Percentiles rank a stretch among this genome's conserved stretches.
Conservation (phyloP, 2,797 vertebrate genomes). For the Leptodactylus fallax region DNA sequence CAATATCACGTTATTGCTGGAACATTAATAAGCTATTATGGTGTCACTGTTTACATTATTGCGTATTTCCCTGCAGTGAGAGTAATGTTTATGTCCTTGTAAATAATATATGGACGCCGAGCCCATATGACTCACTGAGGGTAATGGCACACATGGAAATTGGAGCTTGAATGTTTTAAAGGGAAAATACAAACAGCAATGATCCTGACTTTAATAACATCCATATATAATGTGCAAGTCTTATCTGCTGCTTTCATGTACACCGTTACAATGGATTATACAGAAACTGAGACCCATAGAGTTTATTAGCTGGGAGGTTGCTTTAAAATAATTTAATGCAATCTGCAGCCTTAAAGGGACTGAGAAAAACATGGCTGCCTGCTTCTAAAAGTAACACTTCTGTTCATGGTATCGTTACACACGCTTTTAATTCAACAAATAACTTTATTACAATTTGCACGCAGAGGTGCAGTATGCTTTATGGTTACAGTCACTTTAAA, state of each 20-base stretch:
- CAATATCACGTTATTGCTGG: conserved; percentile 52
- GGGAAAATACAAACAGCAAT: conserved; percentile 1
- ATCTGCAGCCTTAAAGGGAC: not conserved
- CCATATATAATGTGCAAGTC: conserved; percentile 7
- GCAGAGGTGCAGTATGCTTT: no score
- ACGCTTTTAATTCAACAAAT: no score
- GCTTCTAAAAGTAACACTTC: no score
- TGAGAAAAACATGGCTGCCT: no score
- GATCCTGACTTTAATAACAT: conserved; percentile 18
- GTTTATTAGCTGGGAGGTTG: not conserved
- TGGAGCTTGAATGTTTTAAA: conserved; percentile 27
- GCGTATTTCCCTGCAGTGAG: conserved; percentile 39
- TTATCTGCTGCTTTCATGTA: not conserved
- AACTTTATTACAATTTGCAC: no score
- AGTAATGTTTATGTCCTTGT: conserved; percentile 39
- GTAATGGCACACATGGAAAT: conserved; percentile 38
- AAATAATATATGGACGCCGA: conserved; percentile 42
- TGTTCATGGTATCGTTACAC: no score
- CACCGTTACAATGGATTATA: not conserved
- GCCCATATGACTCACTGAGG: conserved; percentile 28
- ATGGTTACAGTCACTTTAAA: no score
- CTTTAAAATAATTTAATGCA: no score
- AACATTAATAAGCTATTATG: conserved; percentile 56
- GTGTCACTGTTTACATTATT: conserved; percentile 42
- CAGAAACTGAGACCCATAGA: not conserved